A percentile compares a stretch with the other conserved stretches of the same genome.
Conservation (phyloP, 2,797 vertebrate genomes). For the Allobates femoralis region DNA sequence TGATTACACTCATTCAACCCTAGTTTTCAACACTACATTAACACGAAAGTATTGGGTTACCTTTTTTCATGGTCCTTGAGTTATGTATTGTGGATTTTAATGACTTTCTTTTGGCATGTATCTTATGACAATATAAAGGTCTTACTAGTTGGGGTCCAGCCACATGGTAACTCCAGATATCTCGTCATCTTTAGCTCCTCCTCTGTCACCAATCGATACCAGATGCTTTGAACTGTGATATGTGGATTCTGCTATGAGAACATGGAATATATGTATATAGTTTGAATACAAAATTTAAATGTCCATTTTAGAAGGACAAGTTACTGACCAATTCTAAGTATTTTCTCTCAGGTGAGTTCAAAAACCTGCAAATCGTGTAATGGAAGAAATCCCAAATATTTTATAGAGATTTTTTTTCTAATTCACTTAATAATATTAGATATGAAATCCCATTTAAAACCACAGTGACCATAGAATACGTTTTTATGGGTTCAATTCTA, state of each 20-base stretch:
- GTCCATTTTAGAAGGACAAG: not conserved
- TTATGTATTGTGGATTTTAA: no score
- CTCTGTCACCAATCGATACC: no score
- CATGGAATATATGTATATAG: not conserved
- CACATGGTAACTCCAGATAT: not conserved
- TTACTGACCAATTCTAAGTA: conserved; percentile 27
- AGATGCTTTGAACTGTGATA: not conserved
- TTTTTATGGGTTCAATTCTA: conserved; percentile 52
- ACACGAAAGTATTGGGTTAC: no score
- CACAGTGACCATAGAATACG: conserved; percentile 55
- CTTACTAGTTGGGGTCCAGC: no score
- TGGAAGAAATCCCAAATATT: conserved; percentile 35
- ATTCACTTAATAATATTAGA: conserved; percentile 40
- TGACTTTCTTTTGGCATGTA: no score
- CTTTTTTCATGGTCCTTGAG: no score
- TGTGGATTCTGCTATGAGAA: not conserved
- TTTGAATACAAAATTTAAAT: not conserved
- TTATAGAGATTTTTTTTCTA: conserved; percentile 26
- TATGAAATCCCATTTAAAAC: conserved; percentile 53
- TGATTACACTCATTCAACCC: no score
- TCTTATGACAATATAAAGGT: no score
- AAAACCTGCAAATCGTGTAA: conserved; percentile 11
- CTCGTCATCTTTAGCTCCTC: not conserved
- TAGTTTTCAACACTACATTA: no score
- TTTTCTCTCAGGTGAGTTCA: conserved; percentile 22